A percentile compares a stretch with the other conserved stretches of the same genome.
These are phyloP conservation scores for Strigamia transsilvanica DNA, from an alignment of 2,888 invertebrate genomes.

Conservation along the genomic window DNA sequence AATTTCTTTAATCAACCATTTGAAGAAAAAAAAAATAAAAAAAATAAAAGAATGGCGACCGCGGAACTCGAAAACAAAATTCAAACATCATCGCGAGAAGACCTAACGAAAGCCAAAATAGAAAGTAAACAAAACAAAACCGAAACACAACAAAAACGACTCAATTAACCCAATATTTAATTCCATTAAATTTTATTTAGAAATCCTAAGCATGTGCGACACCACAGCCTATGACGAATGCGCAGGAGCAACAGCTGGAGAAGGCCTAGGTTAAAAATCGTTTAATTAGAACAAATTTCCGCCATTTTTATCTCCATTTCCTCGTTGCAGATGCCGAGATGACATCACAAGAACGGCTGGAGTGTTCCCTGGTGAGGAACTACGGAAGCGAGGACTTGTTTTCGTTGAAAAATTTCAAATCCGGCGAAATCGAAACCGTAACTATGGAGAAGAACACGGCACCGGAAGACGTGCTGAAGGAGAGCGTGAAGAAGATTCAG, in stretches of 20 bases:
- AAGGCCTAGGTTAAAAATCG: background rate
- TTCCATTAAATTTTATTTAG: background rate
- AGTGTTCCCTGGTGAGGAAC: background rate
- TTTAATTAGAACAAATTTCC: background rate
- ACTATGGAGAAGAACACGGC: background rate
- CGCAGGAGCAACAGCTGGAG: background rate
- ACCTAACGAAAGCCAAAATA: background rate
- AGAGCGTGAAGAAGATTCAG: background rate
- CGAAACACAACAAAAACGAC: background rate
- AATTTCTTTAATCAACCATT: background rate
- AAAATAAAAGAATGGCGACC: background rate
- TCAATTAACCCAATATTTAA: background rate
- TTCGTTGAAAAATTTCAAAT: background rate
- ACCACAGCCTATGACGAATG: background rate
- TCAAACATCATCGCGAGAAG: background rate
- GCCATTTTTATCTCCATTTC: background rate
- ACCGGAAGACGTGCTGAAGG: background rate
- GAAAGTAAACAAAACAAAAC: background rate
- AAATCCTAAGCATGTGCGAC: conserved; percentile 1
- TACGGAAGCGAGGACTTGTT: background rate
- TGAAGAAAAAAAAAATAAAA: background rate
- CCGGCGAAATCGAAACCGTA: background rate
- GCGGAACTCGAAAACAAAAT: background rate
- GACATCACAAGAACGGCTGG: background rate
- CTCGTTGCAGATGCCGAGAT: background rate